A percentile compares a stretch with the other conserved stretches of the same genome.
Conservation (phyloP, 2,888 invertebrate species). For the Oligia latruncula region DNA sequence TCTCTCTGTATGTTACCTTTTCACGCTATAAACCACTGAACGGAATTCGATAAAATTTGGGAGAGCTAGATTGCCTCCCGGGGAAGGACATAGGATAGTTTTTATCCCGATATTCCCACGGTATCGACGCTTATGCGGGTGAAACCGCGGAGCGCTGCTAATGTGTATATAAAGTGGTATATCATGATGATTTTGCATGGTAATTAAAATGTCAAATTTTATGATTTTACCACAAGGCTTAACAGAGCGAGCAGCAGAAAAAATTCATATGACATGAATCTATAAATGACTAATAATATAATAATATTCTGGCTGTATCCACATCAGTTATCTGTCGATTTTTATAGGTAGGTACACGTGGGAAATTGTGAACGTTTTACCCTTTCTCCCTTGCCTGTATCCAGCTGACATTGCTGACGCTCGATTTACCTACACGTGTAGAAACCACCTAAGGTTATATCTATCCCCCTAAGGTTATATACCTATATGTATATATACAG, state of each 20-base stretch:
- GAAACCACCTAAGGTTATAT: neutral
- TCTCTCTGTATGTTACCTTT: too few relatives aligned
- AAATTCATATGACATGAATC: too few relatives aligned
- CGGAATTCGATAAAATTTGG: too few relatives aligned
- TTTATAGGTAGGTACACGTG: neutral
- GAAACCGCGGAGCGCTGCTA: too few relatives aligned
- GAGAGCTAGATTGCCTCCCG: too few relatives aligned
- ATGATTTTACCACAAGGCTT: neutral
- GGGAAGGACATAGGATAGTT: too few relatives aligned
- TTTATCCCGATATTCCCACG: too few relatives aligned
- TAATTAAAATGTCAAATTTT: neutral
- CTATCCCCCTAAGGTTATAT: neutral
- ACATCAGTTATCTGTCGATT: neutral
- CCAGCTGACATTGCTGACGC: neutral
- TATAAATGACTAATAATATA: neutral
- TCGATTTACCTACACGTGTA: conserved; percentile 14
- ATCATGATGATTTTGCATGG: neutral
- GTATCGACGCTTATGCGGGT: too few relatives aligned
- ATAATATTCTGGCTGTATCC: neutral
- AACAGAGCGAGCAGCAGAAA: neutral
- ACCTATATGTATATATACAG: too few relatives aligned
- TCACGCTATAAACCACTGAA: too few relatives aligned
- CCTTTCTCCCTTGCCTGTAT: conserved; percentile 12
- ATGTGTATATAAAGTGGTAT: neutral
- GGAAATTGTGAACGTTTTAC: neutral